phyloP scores from a whole-genome alignment of 2,888 invertebrate species.

The Myopa testacea region DNA sequence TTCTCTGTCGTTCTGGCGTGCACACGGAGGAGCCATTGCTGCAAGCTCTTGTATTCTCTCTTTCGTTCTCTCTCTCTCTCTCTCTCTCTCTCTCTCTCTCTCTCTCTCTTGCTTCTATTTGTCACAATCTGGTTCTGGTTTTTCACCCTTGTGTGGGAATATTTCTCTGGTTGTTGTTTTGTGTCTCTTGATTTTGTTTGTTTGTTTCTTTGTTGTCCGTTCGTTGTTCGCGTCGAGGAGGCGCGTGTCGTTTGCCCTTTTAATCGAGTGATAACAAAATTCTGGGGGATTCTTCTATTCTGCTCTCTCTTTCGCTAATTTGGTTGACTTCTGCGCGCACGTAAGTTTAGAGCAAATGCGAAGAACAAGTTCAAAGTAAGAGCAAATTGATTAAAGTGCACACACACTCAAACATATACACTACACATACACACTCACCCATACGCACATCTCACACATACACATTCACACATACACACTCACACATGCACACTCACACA shows the following conservation, averaged over 20 bases:
- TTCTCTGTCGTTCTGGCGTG: slow-evolving; percentile 24
- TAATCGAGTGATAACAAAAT: slow-evolving; percentile 28
- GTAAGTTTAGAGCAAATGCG: not conserved
- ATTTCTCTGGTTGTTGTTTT: not conserved
- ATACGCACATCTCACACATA: no score
- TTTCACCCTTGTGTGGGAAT: not conserved
- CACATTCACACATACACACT: no score
- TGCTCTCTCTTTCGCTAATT: not conserved
- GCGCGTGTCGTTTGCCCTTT: slow-evolving; percentile 35
- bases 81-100: slow-evolving; percentile 24
- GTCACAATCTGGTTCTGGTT: not conserved
- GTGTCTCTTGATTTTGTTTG: not conserved
- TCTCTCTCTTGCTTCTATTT: slow-evolving; percentile 12
- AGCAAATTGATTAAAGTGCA: not conserved
- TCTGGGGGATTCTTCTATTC: not conserved
- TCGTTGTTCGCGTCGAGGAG: slow-evolving; percentile 1
- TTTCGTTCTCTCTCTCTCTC: slow-evolving; percentile 30
- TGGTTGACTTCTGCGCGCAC: slow-evolving; percentile 2
- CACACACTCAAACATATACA: no score
- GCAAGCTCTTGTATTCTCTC: not conserved
- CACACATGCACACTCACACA: no score
- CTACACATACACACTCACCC: no score
- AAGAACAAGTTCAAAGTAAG: not conserved
- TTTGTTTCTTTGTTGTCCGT: slow-evolving; percentile 5
- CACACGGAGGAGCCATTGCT: not conserved